A percentile compares a stretch with the other conserved stretches of the same genome.
These are phyloP conservation scores for Drosophila mayaguana DNA, from an alignment of 2,888 invertebrate genomes.

Conservation along the genomic window DNA sequence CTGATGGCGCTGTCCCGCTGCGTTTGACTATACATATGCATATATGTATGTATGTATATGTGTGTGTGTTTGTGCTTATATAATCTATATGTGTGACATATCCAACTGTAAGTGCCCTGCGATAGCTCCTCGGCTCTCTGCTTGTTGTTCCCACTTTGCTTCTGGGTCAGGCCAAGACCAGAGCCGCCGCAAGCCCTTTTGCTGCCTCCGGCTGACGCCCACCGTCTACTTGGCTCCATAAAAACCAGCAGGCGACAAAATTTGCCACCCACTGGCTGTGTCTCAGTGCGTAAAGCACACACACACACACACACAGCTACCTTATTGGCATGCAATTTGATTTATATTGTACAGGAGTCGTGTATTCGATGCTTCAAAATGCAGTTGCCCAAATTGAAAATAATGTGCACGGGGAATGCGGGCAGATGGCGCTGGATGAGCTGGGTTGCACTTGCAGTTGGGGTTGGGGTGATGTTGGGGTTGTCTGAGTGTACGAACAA, in stretches of 20 bases:
- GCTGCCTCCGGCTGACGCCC: conserved; percentile 1
- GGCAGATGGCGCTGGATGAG: not conserved
- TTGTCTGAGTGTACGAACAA: conserved; percentile 5
- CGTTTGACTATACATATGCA: conserved; percentile 21
- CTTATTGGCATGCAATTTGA: conserved; percentile 60
- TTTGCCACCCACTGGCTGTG: conserved; percentile 14
- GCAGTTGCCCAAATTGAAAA: conserved; percentile 38
- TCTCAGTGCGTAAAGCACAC: conserved; percentile 3
- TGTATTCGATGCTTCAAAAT: conserved; percentile 46
- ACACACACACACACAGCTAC: conserved; percentile 4
- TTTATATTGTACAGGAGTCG: conserved; percentile 59
- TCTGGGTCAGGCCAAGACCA: conserved; percentile 25
- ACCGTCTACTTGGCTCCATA: conserved; percentile 26
- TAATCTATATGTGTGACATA: conserved; percentile 26
- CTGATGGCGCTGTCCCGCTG: conserved; percentile 39
- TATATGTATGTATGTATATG: not conserved
- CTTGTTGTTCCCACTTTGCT: conserved; percentile 19
- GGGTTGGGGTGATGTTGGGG: no score
- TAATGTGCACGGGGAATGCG: conserved; percentile 13
- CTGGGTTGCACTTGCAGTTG: not conserved
- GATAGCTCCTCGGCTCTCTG: conserved; percentile 15
- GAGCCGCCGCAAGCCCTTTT: not conserved
- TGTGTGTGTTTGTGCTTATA: not conserved
- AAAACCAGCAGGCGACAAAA: conserved; percentile 50
- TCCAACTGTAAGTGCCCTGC: conserved; percentile 23